Percentiles rank a stretch among this genome's conserved stretches.
These are phyloP conservation scores for Acanthosepion esculentum DNA, from an alignment of 2,888 invertebrate genomes.

Conservation along the genomic window DNA sequence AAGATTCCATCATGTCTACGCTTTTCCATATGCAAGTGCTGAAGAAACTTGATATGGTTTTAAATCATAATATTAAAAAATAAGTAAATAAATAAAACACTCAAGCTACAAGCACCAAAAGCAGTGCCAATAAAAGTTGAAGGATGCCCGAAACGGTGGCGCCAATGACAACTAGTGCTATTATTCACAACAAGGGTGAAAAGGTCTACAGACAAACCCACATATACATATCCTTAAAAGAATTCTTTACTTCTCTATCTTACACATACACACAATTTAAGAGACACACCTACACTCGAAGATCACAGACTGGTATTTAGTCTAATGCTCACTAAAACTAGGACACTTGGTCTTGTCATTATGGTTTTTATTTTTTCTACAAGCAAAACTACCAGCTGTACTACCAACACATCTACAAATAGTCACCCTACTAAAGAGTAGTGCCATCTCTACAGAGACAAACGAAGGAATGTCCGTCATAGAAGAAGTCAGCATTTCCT, in stretches of 20 bases:
- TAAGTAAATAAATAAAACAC: background rate
- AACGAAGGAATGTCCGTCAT: no score
- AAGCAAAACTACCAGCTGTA: no score
- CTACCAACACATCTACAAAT: no score
- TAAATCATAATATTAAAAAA: background rate
- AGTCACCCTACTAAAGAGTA: no score
- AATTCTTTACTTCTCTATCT: background rate
- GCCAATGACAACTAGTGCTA: background rate
- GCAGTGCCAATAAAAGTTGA: background rate
- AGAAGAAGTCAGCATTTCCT: no score
- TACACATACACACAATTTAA: background rate
- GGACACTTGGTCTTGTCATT: no score
- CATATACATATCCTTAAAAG: background rate
- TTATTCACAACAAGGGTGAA: background rate
- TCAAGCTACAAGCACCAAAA: background rate
- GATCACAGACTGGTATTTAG: background rate
- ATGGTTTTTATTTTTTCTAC: no score
- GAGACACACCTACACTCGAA: background rate
- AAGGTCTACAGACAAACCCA: background rate
- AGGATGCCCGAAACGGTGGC: background rate
- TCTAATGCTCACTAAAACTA: background rate
- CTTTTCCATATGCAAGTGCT: background rate
- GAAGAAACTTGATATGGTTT: background rate
- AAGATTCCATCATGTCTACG: background rate
- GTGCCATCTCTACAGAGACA: no score